Evolutionary conservation across 2,888 invertebrate genomes (phyloP).

Genomic region (Antheraea assamensis): DNA sequence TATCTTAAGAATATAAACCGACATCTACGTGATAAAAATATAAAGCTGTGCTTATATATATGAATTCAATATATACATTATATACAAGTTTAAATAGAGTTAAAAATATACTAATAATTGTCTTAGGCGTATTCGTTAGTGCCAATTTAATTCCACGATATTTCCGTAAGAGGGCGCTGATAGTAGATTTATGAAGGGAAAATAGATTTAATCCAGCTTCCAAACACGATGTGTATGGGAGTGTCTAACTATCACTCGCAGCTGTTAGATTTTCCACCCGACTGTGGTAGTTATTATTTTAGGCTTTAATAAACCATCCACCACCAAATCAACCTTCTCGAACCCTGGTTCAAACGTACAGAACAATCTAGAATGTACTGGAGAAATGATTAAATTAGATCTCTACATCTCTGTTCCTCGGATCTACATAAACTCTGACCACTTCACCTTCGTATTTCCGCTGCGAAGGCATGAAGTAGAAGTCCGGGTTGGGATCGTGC

Average conservation of each 20-base stretch:
- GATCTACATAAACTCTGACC: conserved; percentile 60
- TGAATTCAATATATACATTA: neutral
- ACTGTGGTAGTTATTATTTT: neutral
- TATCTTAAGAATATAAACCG: neutral
- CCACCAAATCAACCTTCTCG: neutral
- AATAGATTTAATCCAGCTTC: neutral
- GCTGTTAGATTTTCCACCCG: no score
- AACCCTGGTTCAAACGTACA: no score
- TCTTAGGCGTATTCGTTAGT: neutral
- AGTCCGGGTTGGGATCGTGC: conserved; percentile 88
- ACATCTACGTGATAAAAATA: neutral
- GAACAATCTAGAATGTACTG: no score
- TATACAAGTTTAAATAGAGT: neutral
- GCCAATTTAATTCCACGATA: neutral
- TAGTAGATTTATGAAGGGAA: neutral
- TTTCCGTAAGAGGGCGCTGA: neutral
- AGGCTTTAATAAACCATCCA: no score
- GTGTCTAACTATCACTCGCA: no score
- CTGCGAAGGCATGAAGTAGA: conserved; percentile 98
- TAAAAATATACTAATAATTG: neutral
- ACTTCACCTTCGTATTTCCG: conserved; percentile 95
- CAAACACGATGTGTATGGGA: neutral
- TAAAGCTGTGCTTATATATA: neutral
- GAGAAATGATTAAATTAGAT: neutral
- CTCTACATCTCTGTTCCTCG: conserved; percentile 28